Base-by-base conservation (phyloP, 2,113 vertebrate genomes). In the Pelodiscus sinensis region DNA sequence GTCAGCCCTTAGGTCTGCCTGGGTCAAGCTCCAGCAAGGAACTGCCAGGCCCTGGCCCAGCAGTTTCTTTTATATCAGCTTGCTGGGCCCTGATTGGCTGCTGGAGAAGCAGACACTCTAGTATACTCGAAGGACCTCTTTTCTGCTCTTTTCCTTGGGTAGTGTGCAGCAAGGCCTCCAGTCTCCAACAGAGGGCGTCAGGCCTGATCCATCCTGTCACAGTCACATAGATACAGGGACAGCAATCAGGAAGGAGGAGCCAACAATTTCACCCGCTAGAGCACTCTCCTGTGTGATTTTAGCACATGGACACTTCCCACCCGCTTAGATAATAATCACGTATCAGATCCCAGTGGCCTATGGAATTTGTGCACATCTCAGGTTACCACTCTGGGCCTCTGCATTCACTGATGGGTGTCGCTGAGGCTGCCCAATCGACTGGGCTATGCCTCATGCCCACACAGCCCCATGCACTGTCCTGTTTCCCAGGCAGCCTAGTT, bases 401-500 rank as follows among this genome's bases (percentile, higher is more conserved):
- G 65, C n/a, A 5, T 35, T 71, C 65, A 21, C n/a, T 21, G 18
- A 71, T 2, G n/a, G n/a, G n/a, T 35, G 65, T 16, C 1, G n/a
- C 10, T 7, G 19, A 71, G 18, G n/a, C 65, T n/a, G 65, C 31
- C 65, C 9, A 16, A 68, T 9, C 4, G 65, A 19, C 31, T 21
- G 65, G n/a, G 65, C 65, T 35, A 15, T 31, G 65, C 4, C n/a
- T 75, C 38, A 22, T 11, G 38, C 6, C 35, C 73, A 25, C 12
- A 38, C 3, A 25, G 73, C 38, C 10, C 15, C n/a, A 35, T 31
- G n/a, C 65, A 35, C 31, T 35, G 65, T 71, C 16, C 65, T 9
- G 18, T 71, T 71, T 35, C 65, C 18, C n/a, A 5, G n/a, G n/a
- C n/a, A n/a, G 54, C 55, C 22, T 18, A 2, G 0, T 57, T 60